Evolutionary conservation across 2,797 vertebrate genomes (phyloP), one percentile per base, ranked within the genome.

Genomic region (Melanogrammus aeglefinus): DNA sequence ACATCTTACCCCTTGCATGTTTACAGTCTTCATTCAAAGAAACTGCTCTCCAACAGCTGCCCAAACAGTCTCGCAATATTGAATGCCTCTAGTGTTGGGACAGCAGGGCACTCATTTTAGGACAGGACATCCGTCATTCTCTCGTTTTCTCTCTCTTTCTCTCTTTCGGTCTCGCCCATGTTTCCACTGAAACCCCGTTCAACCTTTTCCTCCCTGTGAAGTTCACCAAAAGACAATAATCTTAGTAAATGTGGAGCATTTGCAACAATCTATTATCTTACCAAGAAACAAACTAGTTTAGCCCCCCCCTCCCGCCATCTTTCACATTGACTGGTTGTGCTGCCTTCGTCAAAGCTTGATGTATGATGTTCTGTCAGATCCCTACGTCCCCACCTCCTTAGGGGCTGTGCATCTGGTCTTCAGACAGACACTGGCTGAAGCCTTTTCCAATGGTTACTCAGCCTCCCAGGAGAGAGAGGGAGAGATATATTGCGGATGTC

Each of bases 361-460:
- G 89, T 91, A 92, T 90, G 90, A 90, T 92, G 51, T 92, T 91
- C 88, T 82, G 85, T 90, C 92, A 88, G 86, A 85, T 91, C 14
- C 90, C 89, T 83, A 86, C n/a, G n/a, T n/a, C 91, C 87, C 90
- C 89, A 89, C 89, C 91, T 91, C 91, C 91, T 92, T 86, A 81
- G 91, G 89, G 89, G 91, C 91, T 88, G 89, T 91, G 92, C 93
- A 94, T 94, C 94, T 94, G 94, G 87, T 93, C 87, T 87, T 92
- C 91, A 91, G 87, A 87, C 92, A 92, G 85, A 90, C 87, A 88
- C 89, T 89, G 88, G 21, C 24, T 24, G 8, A 69, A 91, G 91
- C 92, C 92, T 94, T 94, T 94, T 92, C 92, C 90, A 83, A 86
- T 89, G 88, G 92, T 94, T 94, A 94, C 90, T 94, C 93, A 94